phyloP scores from a whole-genome alignment of 2,113 vertebrate genomes.

The Agapornis roseicollis region DNA sequence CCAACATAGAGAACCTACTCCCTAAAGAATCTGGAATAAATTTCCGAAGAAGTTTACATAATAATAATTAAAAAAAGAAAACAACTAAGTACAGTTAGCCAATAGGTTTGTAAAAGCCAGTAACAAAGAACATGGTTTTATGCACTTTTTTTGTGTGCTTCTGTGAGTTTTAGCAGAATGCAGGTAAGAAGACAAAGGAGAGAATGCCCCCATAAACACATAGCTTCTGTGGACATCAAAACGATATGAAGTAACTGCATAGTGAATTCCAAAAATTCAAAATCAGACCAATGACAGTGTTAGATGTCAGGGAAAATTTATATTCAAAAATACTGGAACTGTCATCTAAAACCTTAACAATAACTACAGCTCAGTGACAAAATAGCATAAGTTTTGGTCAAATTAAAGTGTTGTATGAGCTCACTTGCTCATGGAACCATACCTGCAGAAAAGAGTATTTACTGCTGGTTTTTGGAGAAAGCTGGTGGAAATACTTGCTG shows the following conservation, averaged over 20 bases:
- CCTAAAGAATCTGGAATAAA: neutral
- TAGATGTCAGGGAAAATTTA: neutral
- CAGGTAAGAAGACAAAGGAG: neutral
- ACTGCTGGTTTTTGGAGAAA: neutral
- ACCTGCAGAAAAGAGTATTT: neutral
- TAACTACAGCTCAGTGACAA: neutral
- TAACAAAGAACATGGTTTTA: neutral
- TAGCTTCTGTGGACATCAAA: neutral
- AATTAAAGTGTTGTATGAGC: neutral
- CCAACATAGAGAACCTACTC: neutral
- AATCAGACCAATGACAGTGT: neutral
- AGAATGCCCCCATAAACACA: neutral
- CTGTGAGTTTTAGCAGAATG: neutral
- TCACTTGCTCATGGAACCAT: neutral
- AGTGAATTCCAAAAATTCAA: neutral
- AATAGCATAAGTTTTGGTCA: neutral
- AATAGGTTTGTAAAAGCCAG: neutral
- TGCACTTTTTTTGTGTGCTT: neutral
- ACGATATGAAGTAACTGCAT: neutral
- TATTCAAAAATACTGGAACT: neutral
- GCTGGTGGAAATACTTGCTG: neutral
- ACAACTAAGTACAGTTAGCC: neutral
- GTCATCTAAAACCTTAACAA: neutral
- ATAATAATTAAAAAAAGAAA: neutral
- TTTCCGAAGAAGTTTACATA: neutral